These are phyloP conservation scores for Melanotaenia pygmaea DNA, from an alignment of 2,797 vertebrate genomes.

Conservation along the genomic window DNA sequence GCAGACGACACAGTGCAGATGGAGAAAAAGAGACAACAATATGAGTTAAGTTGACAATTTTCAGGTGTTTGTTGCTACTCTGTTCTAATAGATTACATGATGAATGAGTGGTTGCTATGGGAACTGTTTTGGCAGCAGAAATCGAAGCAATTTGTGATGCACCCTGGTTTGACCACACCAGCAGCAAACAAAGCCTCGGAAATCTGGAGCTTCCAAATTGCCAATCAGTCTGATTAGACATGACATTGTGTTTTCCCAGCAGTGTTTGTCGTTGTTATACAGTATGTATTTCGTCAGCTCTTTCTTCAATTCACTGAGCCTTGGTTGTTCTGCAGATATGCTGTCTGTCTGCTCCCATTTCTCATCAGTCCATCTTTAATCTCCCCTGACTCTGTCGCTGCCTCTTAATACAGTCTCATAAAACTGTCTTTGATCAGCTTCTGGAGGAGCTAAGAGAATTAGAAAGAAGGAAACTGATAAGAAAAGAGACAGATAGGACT, in stretches of 20 bases:
- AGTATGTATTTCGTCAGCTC: conserved; percentile 64
- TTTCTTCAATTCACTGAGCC: conserved; percentile 61
- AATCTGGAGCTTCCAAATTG: conserved; percentile 75
- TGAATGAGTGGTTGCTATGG: conserved; percentile 61
- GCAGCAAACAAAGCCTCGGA: conserved; percentile 64
- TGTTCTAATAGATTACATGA: conserved; percentile 49
- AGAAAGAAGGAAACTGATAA: conserved; percentile 63
- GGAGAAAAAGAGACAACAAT: conserved; percentile 26
- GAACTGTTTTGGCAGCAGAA: conserved; percentile 58
- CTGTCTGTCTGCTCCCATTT: conserved; percentile 62
- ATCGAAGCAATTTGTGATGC: conserved; percentile 59
- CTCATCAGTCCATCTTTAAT: conserved; percentile 66
- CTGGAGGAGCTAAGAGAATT: conserved; percentile 56
- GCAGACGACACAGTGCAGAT: conserved; percentile 36
- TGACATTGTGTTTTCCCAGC: conserved; percentile 73
- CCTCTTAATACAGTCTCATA: conserved; percentile 59
- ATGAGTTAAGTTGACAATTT: conserved; percentile 38
- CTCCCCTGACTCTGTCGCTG: conserved; percentile 55
- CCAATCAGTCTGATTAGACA: conserved; percentile 75
- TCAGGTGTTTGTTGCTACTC: conserved; percentile 54
- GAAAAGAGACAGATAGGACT: conserved; percentile 51
- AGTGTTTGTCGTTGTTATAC: conserved; percentile 53
- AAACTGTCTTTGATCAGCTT: conserved; percentile 63
- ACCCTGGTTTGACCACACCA: conserved; percentile 53
- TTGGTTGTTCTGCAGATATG: conserved; percentile 58